Evolutionary conservation across 2,797 vertebrate species (phyloP), one percentile per base, ranked within the genome.

Genomic region (Gephyroberyx darwinii): DNA sequence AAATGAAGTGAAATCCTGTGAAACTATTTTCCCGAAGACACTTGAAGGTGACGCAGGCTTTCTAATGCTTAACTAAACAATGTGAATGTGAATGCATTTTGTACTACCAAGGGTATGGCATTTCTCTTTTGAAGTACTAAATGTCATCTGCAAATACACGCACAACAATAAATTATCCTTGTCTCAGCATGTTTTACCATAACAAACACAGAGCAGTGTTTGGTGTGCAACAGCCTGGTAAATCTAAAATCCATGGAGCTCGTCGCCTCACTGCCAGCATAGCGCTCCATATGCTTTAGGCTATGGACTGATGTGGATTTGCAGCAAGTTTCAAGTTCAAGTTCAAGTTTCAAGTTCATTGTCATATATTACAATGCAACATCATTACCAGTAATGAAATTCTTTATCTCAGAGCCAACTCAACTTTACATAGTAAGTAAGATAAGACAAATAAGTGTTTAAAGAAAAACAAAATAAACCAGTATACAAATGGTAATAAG

Each of bases 61-160:
- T 50, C 10, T 9, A 19, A 61, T 35, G 62, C 35, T 58, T 10
- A 19, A 55, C 43, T 30, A 14, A 26, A 65, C 59, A 51, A 65
- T 43, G 19, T 30, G 17, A 56, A 14, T 17, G 6, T 51, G n/a
- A n/a, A n/a, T n/a, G 9, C n/a, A 0, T 30, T 51, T 39, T 45
- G 45, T 48, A n/a, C 5, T 48, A 48, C n/a, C 17, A 48, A 48
- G n/a, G 17, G 45, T 17, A 8, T 5, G 17, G 45, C n/a, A 48
- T 10, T 17, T 48, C 17, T 17, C 16, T 48, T 17, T 48, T n/a
- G 5, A 48, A 52, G 39, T 17, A 30, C 45, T 59, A 58, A 72
- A 64, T 60, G 31, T 73, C 43, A 69, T 33, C 17, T 20, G 5
- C 33, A 51, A 19, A 70, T 33, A 53, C 20, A 47, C 45, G 52